A percentile compares a stretch with the other conserved stretches of the same genome.
phyloP scores from a whole-genome alignment of 1,140 invertebrate species.

The Drosophila hydei region DNA sequence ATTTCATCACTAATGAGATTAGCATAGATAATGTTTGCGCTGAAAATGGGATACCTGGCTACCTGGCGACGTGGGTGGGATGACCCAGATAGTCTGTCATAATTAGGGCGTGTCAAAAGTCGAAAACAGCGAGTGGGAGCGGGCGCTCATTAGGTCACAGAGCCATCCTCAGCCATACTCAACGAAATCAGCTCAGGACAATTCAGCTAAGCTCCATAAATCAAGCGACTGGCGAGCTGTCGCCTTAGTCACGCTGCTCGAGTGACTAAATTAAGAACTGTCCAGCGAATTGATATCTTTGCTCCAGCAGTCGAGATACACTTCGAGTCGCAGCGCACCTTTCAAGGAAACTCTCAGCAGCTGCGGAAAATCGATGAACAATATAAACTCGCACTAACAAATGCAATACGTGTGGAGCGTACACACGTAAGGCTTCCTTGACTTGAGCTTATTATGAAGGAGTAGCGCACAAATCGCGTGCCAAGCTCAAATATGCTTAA shows the following conservation, averaged over 20 bases:
- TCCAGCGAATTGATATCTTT: conserved; percentile 13
- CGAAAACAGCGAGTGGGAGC: background rate
- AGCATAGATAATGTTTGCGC: conserved; percentile 50
- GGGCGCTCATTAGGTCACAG: conserved; percentile 19
- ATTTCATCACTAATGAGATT: conserved; percentile 62
- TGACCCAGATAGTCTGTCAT: conserved; percentile 28
- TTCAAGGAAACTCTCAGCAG: conserved; percentile 13
- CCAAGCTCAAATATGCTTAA: conserved; percentile 30
- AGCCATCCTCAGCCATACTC: conserved; percentile 7
- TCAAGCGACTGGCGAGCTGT: conserved; percentile 11
- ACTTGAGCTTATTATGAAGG: conserved; percentile 17
- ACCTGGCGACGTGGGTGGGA: background rate
- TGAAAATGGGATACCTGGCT: background rate
- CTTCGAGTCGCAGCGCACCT: background rate
- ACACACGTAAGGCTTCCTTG: conserved; percentile 7
- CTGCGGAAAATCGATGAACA: conserved; percentile 32
- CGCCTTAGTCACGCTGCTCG: background rate
- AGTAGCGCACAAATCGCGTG: conserved; percentile 50
- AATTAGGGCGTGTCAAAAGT: conserved; percentile 11
- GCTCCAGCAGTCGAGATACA: background rate
- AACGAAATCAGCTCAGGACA: conserved; percentile 37
- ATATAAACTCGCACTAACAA: background rate
- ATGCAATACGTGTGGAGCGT: background rate
- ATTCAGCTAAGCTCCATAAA: conserved; percentile 9
- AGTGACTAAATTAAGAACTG: conserved; percentile 5